These are phyloP conservation scores for Agonopterix alstromeriana DNA, from an alignment of 2,888 invertebrate genomes.

Conservation along the genomic window DNA sequence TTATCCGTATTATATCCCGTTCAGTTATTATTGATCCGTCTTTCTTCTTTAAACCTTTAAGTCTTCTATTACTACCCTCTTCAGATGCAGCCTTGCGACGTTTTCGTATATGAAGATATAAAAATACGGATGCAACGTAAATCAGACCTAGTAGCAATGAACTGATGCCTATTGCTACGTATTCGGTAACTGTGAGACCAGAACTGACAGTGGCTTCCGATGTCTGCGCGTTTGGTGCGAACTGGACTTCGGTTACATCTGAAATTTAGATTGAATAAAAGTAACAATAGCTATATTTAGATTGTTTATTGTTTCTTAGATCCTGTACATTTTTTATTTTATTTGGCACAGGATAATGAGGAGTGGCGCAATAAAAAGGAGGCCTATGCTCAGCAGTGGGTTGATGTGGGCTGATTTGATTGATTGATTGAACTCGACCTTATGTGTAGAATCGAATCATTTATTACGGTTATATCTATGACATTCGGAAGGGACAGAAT, in stretches of 20 bases:
- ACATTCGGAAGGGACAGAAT: no score
- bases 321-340: background rate
- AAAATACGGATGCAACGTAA: slow-evolving; percentile 90
- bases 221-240: slow-evolving; percentile 80
- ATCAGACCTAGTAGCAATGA: slow-evolving; percentile 90
- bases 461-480: no score
- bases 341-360: no score
- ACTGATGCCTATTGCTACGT: slow-evolving; percentile 89
- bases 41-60: slow-evolving; percentile 56
- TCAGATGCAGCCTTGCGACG: slow-evolving; percentile 70
- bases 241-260: slow-evolving; percentile 89
- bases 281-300: no score
- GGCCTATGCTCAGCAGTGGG: no score
- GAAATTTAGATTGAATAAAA: slow-evolving; percentile 14
- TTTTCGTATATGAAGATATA: slow-evolving; percentile 87
- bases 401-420: no score
- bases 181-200: slow-evolving; percentile 84
- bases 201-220: slow-evolving; percentile 70
- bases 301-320: background rate
- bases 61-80: slow-evolving; percentile 56
- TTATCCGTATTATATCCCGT: slow-evolving; percentile 63
- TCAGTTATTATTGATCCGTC: slow-evolving; percentile 60
- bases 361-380: no score
- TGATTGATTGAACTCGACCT: no score
- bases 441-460: no score